These are phyloP conservation scores for Tympanoctomys barrerae DNA, from an alignment of 2,797 vertebrate genomes.

Conservation along the genomic window DNA sequence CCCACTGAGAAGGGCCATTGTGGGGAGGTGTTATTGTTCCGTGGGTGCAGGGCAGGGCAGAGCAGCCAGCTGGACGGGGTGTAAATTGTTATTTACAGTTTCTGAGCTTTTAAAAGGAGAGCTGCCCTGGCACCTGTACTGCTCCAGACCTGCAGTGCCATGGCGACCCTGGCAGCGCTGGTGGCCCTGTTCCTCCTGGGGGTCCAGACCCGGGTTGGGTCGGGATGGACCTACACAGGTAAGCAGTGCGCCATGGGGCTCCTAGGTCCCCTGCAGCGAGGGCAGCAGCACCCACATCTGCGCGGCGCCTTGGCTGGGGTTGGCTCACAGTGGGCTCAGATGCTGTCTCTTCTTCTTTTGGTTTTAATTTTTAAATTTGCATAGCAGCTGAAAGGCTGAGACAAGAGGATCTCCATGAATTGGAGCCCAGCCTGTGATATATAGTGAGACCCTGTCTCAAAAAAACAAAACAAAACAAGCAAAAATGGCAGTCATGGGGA, in stretches of 20 bases:
- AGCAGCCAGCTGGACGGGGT: neutral
- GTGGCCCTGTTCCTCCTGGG: conserved; percentile 80
- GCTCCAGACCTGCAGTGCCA: conserved; percentile 47
- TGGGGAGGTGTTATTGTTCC: neutral
- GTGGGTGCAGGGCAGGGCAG: conserved; percentile 47
- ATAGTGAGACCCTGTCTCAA: neutral
- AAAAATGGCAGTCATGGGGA: neutral
- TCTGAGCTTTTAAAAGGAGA: conserved; percentile 50
- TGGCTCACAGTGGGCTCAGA: too few relatives aligned
- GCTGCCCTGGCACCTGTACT: rapidly evolving
- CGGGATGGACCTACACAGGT: conserved; percentile 88
- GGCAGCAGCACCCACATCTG: neutral
- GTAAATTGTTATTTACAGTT: conserved; percentile 70
- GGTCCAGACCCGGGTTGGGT: neutral
- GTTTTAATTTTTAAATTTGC: neutral
- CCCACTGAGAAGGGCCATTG: neutral
- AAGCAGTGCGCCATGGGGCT: neutral
- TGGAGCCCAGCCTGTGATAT: neutral
- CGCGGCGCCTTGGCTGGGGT: neutral
- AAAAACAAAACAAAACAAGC: neutral
- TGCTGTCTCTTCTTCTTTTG: neutral
- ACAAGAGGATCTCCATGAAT: neutral
- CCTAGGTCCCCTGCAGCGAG: neutral
- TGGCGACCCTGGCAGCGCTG: conserved; percentile 40
- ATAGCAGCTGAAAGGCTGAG: neutral